Evolutionary conservation across 2,797 vertebrate species (phyloP).

Genomic region (Halcyon smyrnensis): DNA sequence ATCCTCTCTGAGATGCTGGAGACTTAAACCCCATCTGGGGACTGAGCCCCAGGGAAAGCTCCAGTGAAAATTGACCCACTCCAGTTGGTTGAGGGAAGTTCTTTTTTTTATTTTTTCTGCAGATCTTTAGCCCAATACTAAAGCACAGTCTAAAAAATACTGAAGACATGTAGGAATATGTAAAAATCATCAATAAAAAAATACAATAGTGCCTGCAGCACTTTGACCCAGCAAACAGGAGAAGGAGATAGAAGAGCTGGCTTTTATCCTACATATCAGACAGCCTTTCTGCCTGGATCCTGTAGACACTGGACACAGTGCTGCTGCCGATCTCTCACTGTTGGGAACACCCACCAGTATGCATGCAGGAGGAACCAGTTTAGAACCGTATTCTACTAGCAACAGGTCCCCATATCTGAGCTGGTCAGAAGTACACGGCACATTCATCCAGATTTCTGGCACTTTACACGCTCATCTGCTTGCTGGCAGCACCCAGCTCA

Average conservation of each 20-base stretch:
- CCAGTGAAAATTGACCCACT: background rate
- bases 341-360: background rate
- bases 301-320: accelerated
- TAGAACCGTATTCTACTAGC: background rate
- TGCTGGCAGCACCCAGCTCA: background rate
- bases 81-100: background rate
- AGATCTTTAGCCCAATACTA: background rate
- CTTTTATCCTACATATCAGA: background rate
- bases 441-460: background rate
- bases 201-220: background rate
- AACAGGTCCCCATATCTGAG: background rate
- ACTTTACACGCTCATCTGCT: background rate
- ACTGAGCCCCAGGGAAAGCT: background rate
- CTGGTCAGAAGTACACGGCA: background rate
- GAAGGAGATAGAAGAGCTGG: background rate
- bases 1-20: background rate
- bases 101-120: background rate
- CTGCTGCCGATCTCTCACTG: background rate
- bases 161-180: background rate
- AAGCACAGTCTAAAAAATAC: background rate
- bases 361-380: background rate
- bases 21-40: background rate
- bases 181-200: background rate
- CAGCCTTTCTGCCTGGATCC: background rate
- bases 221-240: background rate